phyloP scores from a whole-genome alignment of 2,797 vertebrate genomes.

The Chiroxiphia lanceolata region DNA sequence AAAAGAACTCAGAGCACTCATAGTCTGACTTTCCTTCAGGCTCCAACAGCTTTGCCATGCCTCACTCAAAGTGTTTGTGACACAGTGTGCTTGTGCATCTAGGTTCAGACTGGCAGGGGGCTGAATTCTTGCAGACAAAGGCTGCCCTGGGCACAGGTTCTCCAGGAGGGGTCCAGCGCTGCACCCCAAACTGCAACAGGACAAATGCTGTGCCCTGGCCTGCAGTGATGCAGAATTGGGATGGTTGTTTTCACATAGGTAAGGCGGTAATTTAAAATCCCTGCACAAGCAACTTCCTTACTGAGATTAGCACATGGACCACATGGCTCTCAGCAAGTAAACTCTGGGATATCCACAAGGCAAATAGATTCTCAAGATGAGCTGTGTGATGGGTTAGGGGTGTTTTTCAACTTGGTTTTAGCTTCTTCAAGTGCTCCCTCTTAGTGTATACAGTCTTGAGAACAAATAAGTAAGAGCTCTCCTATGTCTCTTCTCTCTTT shows the following conservation, averaged over 20 bases:
- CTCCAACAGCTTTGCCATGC: background rate
- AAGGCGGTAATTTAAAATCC: background rate
- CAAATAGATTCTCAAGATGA: background rate
- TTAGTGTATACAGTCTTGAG: background rate
- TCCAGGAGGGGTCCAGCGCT: background rate
- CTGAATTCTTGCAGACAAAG: background rate
- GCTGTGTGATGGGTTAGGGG: background rate
- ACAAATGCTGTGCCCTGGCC: background rate
- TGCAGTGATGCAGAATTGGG: background rate
- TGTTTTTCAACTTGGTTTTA: background rate
- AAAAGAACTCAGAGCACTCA: background rate
- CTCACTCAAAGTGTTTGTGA: background rate
- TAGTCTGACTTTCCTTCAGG: background rate
- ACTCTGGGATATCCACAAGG: background rate
- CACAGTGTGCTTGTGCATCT: background rate
- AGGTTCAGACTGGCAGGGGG: background rate
- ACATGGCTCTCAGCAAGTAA: background rate
- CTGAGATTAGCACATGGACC: background rate
- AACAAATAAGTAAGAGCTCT: background rate
- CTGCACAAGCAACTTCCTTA: background rate
- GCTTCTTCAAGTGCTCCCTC: background rate
- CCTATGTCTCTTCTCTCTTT: background rate
- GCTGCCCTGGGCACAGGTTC: fast-evolving
- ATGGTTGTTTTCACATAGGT: fast-evolving
- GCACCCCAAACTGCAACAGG: fast-evolving